Percentiles rank a stretch among this genome's conserved stretches.
Conservation (phyloP, 1,140 invertebrate genomes). For the Marisa cornuarietis region DNA sequence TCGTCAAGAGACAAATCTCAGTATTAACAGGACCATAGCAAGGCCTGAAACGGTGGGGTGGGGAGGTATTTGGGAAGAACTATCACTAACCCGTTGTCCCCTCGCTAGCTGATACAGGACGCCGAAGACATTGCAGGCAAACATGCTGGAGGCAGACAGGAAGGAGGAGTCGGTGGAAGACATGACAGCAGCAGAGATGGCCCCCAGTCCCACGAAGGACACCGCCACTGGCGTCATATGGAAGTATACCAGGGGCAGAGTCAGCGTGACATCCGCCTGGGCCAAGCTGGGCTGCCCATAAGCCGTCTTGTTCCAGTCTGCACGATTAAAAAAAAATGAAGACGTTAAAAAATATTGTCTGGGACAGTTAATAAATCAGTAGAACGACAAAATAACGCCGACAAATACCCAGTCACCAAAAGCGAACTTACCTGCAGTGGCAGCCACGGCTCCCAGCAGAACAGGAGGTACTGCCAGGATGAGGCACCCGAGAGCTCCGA, state of each 20-base stretch:
- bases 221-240: conserved; percentile 91
- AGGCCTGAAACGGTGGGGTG: no score
- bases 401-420: background rate
- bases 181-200: conserved; percentile 98
- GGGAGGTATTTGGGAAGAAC: background rate
- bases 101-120: conserved; percentile 18
- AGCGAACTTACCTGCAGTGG: conserved; percentile 29
- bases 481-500: conserved; percentile 30
- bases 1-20: no score
- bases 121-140: conserved; percentile 88
- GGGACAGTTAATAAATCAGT: background rate
- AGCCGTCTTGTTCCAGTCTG: conserved; percentile 39
- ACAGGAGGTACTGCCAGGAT: conserved; percentile 40
- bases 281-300: conserved; percentile 16
- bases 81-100: conserved; percentile 62
- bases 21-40: no score
- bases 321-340: background rate
- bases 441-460: conserved; percentile 37
- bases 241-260: conserved; percentile 94
- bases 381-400: background rate
- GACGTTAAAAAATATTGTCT: background rate
- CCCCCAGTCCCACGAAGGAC: conserved; percentile 94
- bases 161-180: conserved; percentile 97
- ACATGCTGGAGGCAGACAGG: conserved; percentile 95
- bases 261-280: conserved; percentile 83